Evolutionary conservation across 2,888 invertebrate genomes (phyloP), one percentile per base, ranked within the genome.

Genomic region (Tachina grossa): DNA sequence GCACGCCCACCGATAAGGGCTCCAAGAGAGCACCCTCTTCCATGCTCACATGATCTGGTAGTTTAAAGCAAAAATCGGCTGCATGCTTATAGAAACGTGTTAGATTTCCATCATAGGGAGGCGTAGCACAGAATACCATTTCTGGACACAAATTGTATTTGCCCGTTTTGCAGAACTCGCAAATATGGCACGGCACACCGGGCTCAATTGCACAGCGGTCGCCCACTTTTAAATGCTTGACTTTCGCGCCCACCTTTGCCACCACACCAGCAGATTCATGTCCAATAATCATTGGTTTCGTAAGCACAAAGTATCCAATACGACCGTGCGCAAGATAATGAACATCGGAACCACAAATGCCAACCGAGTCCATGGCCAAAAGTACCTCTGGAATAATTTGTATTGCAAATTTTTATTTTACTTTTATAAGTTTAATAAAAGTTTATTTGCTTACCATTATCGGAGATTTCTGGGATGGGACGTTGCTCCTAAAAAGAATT

Each of bases 331-430:
- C 95, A 93, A 97, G 95, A 93, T 98, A 99, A 93, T 98, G 98
- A 8, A 99, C 97, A 93, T 99, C 99, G 0, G 97, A 97, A 1
- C 99, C 99, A 92, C 99, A 99, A 90, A 99, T 99, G n/a, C 99
- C 99, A 63, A 99, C 98, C 87, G 96, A 96, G 90, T 96, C 96
- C 96, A 98, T 98, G 88, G 95, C 95, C 19, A 98, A 92, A 6
- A 98, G 95, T 9, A 92, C 93, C 84, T 92, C 92, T 92, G 53
- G 6, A 39, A 49, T 66, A 11, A 47, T 5, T 4, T 16, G 43
- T 63, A 53, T 43, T 59, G 13, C 6, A 31, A 47, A 59, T 11
- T 16, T 16, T 22, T 9, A 19, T 2, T 59, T 31, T 49, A 45
- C 22, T 63, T 11, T 19, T 6, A 31, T 31, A 31, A 31, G 31